Base-by-base conservation (phyloP, 2,888 invertebrate genomes). In the Nemotelus nigrinus region DNA sequence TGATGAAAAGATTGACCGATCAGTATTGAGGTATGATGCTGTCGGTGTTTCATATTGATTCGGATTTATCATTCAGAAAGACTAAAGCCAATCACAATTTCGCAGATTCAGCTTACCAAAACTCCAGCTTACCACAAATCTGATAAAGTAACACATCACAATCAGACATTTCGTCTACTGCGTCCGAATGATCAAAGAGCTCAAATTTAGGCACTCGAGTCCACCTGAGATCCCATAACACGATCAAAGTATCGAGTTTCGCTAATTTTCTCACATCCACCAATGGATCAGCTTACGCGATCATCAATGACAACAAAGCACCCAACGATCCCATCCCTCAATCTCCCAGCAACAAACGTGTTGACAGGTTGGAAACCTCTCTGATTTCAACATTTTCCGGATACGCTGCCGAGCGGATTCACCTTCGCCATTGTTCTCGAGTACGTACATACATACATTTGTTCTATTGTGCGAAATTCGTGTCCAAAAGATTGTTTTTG, bases 181-280 rank as follows among this genome's bases (percentile, higher is more conserved):
- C 25, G 25, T 25, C 25, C 25, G 25, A 25, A 25, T 25, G 25
- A 25, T 25, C 25, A 25, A 25, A 25, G 25, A 25, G 25, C 25
- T 25, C 25, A 25, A 25, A 25, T 25, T 25, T 25, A 25, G 25
- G 25, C 25, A 25, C 25, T 25, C 25, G 25, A 25, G 25, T 25
- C 25, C 25, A 25, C 25, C 25, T 57, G 57, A 57, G 57, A 7
- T 43, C 43, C 39, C 41, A 4, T 10, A 60, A 41, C 60, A 7
- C 41, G 39, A 70, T 43, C 60, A 45, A 3, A 57, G 25, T 39
- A 76, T 76, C 76, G 41, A 64, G 55, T 76, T 76, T 76, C 76
- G 76, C 76, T 76, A 76, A 64, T 76, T 76, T 76, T 76, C 76
- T 64, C 76, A 76, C 67, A 63, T 74, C 10, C 4, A 10, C 74